These are phyloP conservation scores for Bos indicus DNA, from an alignment of 2,113 vertebrate species.

Conservation along the genomic window DNA sequence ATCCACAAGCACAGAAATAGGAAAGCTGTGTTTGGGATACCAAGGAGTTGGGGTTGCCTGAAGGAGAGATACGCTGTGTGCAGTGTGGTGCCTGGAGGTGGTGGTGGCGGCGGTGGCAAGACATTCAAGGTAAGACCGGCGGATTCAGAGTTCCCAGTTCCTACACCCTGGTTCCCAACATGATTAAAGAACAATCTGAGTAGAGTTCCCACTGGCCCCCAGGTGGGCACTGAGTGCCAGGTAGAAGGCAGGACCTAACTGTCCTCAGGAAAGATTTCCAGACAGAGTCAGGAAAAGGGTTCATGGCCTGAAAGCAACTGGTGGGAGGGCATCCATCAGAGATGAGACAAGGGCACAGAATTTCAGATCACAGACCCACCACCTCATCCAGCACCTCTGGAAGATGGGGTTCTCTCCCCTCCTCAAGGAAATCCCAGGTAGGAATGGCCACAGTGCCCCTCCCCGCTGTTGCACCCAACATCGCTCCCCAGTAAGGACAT, in stretches of 20 bases:
- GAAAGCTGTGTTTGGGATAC: background rate
- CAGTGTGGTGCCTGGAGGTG: background rate
- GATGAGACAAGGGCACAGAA: background rate
- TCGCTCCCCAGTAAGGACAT: background rate
- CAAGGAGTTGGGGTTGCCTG: background rate
- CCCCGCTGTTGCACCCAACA: too few relatives aligned
- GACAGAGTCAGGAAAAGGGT: background rate
- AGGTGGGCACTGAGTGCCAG: background rate
- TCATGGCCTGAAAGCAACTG: background rate
- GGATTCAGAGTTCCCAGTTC: background rate
- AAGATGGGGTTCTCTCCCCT: background rate
- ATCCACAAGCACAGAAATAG: background rate
- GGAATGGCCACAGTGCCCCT: accelerated
- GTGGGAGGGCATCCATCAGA: background rate
- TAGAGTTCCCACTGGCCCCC: background rate
- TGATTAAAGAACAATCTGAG: background rate
- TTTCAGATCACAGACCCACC: background rate
- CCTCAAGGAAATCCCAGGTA: background rate
- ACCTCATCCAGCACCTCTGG: background rate
- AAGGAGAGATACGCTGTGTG: background rate
- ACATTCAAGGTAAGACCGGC: background rate
- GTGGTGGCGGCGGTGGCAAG: background rate
- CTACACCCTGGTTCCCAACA: background rate
- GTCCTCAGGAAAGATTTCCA: background rate
- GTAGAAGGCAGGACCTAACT: background rate